phyloP scores from a whole-genome alignment of 2,797 vertebrate species.

The Microctenopoma lineatum region DNA sequence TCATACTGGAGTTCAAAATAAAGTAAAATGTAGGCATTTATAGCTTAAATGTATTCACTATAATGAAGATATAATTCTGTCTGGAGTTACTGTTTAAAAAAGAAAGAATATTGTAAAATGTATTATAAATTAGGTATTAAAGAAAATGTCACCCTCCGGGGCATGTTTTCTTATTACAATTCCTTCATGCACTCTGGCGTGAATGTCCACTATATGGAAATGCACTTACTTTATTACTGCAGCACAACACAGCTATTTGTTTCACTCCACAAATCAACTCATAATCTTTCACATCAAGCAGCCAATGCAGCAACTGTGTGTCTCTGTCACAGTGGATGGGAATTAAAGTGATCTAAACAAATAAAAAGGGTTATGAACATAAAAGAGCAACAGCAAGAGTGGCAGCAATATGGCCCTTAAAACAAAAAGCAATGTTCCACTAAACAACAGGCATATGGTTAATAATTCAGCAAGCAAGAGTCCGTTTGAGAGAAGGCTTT shows the following conservation, averaged over 20 bases:
- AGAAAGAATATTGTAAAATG: conserved; percentile 37
- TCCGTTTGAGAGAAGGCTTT: conserved; percentile 70
- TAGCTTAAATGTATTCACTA: conserved; percentile 18
- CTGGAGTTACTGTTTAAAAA: conserved; percentile 5
- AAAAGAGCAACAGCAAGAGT: conserved; percentile 41
- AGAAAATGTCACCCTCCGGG: conserved; percentile 25
- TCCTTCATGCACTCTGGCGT: conserved; percentile 38
- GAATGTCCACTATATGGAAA: conserved; percentile 38
- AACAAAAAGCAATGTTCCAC: conserved; percentile 48
- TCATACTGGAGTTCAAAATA: no score
- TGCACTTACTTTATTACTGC: conserved; percentile 18
- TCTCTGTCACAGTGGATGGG: conserved; percentile 37
- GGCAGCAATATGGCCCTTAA: conserved; percentile 37
- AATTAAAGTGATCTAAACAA: conserved; percentile 36
- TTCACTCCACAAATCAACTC: conserved; percentile 25
- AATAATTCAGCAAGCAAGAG: conserved; percentile 77
- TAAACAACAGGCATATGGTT: conserved; percentile 67
- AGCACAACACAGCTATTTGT: conserved; percentile 20
- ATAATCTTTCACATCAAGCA: conserved; percentile 18
- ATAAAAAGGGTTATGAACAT: conserved; percentile 31
- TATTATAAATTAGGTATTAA: conserved; percentile 37
- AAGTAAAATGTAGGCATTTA: conserved; percentile 20
- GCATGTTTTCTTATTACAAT: conserved; percentile 47
- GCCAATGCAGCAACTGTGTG: conserved; percentile 12
- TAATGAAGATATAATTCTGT: conserved; percentile 19